Percentiles rank a stretch among this genome's conserved stretches.
Evolutionary conservation across 2,888 invertebrate genomes (phyloP).

Genomic region (Leistus spinibarbis): DNA sequence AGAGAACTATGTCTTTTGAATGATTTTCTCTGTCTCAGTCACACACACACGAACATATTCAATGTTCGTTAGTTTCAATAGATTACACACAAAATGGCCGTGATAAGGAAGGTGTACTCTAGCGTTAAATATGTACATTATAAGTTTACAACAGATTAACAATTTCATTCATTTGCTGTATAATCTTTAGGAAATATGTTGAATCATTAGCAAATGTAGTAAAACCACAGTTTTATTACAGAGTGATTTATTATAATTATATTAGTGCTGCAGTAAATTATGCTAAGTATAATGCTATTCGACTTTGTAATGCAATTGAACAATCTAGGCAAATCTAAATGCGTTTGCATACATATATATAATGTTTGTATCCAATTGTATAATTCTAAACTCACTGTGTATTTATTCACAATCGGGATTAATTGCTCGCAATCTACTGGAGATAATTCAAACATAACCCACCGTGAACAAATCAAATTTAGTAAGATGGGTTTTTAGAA

Average conservation of each 20-base stretch:
- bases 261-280: not conserved
- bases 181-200: not conserved
- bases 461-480: too few species aligned
- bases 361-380: too few species aligned
- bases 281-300: too few species aligned
- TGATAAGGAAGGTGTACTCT: slow-evolving; percentile 4
- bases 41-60: not conserved
- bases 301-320: not conserved
- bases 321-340: too few species aligned
- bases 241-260: not conserved
- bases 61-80: slow-evolving; percentile 13
- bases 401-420: too few species aligned
- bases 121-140: not conserved
- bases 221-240: slow-evolving; percentile 3
- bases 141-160: not conserved
- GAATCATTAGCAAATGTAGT: not conserved
- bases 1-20: not conserved
- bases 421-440: too few species aligned
- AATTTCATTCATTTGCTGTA: not conserved
- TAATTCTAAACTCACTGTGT: too few species aligned
- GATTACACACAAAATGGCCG: slow-evolving; percentile 19
- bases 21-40: not conserved
- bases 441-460: too few species aligned
- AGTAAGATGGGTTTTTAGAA: too few species aligned
- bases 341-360: too few species aligned